Percentiles rank a stretch among this genome's conserved stretches.
Conservation (phyloP, 2,113 vertebrate genomes). For the Bos indicus region DNA sequence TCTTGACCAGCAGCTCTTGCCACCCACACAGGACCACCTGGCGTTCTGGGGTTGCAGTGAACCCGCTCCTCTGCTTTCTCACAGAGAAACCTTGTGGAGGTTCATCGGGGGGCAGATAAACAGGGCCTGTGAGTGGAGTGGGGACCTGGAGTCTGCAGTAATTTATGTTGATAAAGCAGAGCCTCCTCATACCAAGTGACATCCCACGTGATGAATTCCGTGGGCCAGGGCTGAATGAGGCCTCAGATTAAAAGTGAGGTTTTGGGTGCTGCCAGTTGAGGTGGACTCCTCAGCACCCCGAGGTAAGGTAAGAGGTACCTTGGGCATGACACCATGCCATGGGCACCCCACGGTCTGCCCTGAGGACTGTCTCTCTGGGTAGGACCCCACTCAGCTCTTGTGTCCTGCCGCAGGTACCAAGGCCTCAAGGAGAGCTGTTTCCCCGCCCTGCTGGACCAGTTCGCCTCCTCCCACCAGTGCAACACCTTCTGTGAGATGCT, state of each 20-base stretch:
- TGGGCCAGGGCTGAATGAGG: background rate
- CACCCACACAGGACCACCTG: background rate
- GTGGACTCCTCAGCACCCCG: background rate
- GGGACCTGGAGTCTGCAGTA: background rate
- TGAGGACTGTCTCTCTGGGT: background rate
- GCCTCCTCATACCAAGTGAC: no score
- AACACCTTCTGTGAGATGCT: slow-evolving; percentile 92
- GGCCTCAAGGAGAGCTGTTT: slow-evolving; percentile 90
- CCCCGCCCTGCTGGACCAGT: slow-evolving; percentile 90
- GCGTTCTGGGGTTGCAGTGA: background rate
- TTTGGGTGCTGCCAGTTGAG: background rate
- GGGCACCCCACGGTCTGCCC: background rate
- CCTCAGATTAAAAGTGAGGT: background rate
- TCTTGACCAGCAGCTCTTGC: background rate
- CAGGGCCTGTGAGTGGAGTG: background rate
- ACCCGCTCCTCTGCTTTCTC: background rate
- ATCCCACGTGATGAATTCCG: accelerated
- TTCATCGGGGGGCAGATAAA: background rate
- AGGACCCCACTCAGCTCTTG: background rate
- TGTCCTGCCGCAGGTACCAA: slow-evolving; percentile 88
- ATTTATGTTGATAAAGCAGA: background rate
- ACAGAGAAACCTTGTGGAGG: background rate
- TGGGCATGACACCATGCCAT: background rate
- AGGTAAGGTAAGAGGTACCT: background rate
- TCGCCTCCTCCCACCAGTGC: slow-evolving; percentile 87